phyloP scores from a whole-genome alignment of 2,888 invertebrate genomes.

The Megamerina dolium region DNA sequence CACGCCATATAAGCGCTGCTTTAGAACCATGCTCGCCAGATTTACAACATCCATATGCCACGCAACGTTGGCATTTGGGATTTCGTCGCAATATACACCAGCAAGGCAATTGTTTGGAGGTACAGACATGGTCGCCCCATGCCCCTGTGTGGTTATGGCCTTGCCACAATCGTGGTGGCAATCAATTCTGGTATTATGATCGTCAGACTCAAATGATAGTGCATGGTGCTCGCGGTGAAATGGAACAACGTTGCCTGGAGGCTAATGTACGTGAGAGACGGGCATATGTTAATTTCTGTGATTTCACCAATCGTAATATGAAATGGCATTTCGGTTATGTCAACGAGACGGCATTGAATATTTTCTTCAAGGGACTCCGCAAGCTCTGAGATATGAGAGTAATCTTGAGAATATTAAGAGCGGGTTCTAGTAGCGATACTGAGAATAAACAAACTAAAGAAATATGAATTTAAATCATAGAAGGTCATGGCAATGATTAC shows the following conservation, averaged over 20 bases:
- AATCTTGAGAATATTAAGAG: too few relatives aligned
- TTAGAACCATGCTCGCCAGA: constrained; percentile 33
- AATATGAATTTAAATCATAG: too few relatives aligned
- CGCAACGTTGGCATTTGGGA: constrained; percentile 37
- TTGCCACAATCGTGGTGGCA: constrained; percentile 90
- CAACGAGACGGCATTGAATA: constrained; percentile 29
- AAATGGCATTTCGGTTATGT: constrained; percentile 39
- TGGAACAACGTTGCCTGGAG: constrained; percentile 64
- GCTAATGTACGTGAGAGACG: constrained; percentile 55
- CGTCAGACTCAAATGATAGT: constrained; percentile 50
- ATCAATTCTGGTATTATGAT: constrained; percentile 85
- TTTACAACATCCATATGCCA: constrained; percentile 28
- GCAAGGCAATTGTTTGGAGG: constrained; percentile 78
- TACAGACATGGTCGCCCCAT: constrained; percentile 60
- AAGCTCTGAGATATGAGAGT: too few relatives aligned
- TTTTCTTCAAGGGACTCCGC: constrained; percentile 24
- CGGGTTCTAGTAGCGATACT: too few relatives aligned
- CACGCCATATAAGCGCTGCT: constrained; percentile 30
- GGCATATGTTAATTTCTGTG: constrained; percentile 65
- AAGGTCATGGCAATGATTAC: too few relatives aligned
- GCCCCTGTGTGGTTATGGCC: constrained; percentile 72
- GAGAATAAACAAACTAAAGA: too few relatives aligned
- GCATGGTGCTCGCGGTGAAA: constrained; percentile 41
- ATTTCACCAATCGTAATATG: constrained; percentile 36
- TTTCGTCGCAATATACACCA: constrained; percentile 38